A percentile compares a stretch with the other conserved stretches of the same genome.
Evolutionary conservation across 64 coral and sea anemone species (phyloP).

Genomic region (Stichodactyla mertensii): DNA sequence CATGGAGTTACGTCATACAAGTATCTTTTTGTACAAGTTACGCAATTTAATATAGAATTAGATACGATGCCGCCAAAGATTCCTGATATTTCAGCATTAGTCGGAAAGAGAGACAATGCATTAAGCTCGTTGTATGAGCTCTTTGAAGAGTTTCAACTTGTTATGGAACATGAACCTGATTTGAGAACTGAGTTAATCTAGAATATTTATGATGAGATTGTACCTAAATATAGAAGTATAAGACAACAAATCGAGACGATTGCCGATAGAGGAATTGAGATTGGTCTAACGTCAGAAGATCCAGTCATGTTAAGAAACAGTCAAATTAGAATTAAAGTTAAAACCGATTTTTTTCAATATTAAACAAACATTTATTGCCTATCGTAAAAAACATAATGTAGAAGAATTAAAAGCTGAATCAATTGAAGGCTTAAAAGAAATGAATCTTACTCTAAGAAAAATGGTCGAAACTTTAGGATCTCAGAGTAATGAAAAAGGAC

Average conservation of each 20-base stretch:
- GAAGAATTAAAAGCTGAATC: neutral
- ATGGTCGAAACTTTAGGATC: neutral
- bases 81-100: conserved; percentile 24
- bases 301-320: neutral
- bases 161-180: too few relatives aligned
- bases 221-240: neutral
- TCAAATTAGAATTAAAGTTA: neutral
- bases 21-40: conserved; percentile 7
- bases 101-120: conserved; percentile 39
- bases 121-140: too few relatives aligned
- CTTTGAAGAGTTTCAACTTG: too few relatives aligned
- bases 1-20: too few relatives aligned
- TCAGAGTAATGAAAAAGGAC: too few relatives aligned
- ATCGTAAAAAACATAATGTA: neutral
- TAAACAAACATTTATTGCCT: too few relatives aligned
- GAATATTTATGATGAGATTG: conserved; percentile 3
- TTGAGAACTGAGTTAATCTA: too few relatives aligned
- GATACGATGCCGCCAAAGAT: too few relatives aligned
- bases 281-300: neutral
- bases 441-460: neutral
- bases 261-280: neutral
- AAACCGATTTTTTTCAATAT: too few relatives aligned
- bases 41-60: too few relatives aligned
- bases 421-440: neutral
- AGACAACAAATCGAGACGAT: neutral